Percentiles rank a stretch among this genome's conserved stretches.
phyloP scores from a whole-genome alignment of 2,888 invertebrate species.

The Laothoe populi region DNA sequence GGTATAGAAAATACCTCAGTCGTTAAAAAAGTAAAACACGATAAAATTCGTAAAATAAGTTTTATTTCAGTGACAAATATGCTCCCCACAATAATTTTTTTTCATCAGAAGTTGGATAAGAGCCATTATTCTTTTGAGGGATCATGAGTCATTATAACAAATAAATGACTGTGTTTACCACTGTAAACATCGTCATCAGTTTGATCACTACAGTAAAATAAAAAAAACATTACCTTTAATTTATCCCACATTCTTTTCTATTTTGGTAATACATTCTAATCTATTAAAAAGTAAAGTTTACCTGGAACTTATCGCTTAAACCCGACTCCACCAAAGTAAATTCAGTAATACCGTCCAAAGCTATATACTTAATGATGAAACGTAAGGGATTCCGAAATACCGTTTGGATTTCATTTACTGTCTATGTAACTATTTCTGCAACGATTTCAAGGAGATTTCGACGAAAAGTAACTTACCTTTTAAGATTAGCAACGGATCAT shows the following conservation, averaged over 20 bases:
- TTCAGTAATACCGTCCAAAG: conserved; percentile 18
- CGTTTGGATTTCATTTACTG: conserved; percentile 20
- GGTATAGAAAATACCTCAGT: no score
- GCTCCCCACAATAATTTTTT: no score
- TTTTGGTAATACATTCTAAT: background rate
- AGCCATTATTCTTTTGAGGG: no score
- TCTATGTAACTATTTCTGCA: conserved; percentile 29
- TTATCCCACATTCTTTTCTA: background rate
- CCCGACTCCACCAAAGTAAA: conserved; percentile 10
- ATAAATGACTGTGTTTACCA: no score
- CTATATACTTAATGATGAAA: conserved; percentile 20
- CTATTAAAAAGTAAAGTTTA: background rate
- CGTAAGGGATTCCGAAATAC: conserved; percentile 21
- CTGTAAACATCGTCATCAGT: no score
- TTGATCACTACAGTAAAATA: no score
- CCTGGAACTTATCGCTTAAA: background rate
- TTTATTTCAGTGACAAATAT: no score
- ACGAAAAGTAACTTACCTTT: conserved; percentile 30
- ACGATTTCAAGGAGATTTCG: conserved; percentile 28
- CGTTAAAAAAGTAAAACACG: no score
- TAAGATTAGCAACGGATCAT: conserved; percentile 31
- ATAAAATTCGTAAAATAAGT: no score
- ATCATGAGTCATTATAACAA: no score
- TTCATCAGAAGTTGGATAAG: no score
- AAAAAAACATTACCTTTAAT: no score